Evolutionary conservation across 2,113 vertebrate genomes (phyloP), one percentile per base, ranked within the genome.

Genomic region (Natator depressus): DNA sequence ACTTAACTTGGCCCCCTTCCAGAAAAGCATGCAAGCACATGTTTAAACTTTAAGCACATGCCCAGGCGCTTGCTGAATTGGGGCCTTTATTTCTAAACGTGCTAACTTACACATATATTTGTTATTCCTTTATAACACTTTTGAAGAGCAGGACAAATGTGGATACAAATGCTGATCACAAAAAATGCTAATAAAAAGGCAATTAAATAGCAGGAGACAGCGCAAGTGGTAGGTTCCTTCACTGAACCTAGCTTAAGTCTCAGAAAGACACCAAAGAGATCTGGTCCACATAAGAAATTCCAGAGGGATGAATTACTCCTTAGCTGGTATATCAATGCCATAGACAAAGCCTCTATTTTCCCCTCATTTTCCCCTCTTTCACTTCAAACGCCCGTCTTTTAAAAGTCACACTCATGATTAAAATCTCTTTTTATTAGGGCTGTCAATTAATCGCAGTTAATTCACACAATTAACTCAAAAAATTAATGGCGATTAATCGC

Each of bases 221-320:
- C 86, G 2, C 5, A 76, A 88, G 95, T 94, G 93, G 93, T 97
- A 95, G 95, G 93, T 96, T 95, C 83, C 93, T 96, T 94, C 95
- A 95, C 35, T 89, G 92, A 91, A 85, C 78, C 91, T 93, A 91
- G 85, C 95, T 87, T 84, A 4, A 93, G 94, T 86, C 92, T 97
- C 96, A 38, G 89, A 95, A 92, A 97, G 94, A 96, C 95, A 97
- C 93, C 90, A 49, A 95, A 96, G 96, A 96, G 96, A 97, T 47
- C 42, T 91, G 95, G 90, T 85, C 89, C 95, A 95, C 96, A 96
- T 92, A 97, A 96, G 95, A 79, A 95, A 96, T 95, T 97, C 97
- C 95, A 94, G 87, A 76, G 96, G 96, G 94, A 93, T 89, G 94
- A 92, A 95, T 97, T 93, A 93, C 17, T 16, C 90, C 92, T 95